These are phyloP conservation scores for Tridacna crocea DNA, from an alignment of 2,888 invertebrate species.

Conservation along the genomic window DNA sequence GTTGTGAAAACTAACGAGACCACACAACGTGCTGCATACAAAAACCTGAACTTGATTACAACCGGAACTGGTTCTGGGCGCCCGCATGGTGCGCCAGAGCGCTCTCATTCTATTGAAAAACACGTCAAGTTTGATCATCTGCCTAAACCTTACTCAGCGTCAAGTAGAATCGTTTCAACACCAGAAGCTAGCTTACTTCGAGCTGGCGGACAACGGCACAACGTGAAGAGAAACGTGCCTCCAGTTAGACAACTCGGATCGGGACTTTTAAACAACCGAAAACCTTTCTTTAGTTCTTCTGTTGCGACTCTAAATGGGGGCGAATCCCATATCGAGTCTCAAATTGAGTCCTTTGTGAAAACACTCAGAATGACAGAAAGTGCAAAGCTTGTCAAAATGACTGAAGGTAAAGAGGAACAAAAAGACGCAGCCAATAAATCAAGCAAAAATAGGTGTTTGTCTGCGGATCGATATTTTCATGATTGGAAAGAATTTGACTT, in stretches of 20 bases:
- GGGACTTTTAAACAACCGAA: neutral
- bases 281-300: neutral
- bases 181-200: neutral
- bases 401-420: slow-evolving; percentile 17
- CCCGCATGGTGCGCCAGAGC: slow-evolving; percentile 34
- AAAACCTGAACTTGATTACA: slow-evolving; percentile 40
- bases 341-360: slow-evolving; percentile 47
- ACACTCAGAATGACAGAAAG: slow-evolving; percentile 38
- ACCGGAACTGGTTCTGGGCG: slow-evolving; percentile 47
- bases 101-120: slow-evolving; percentile 40
- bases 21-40: slow-evolving; percentile 1
- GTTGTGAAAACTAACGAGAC: neutral
- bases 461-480: slow-evolving; percentile 5
- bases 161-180: neutral
- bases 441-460: slow-evolving; percentile 28
- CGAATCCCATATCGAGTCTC: slow-evolving; percentile 46
- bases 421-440: slow-evolving; percentile 38
- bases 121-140: slow-evolving; percentile 44
- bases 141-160: slow-evolving; percentile 11
- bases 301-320: slow-evolving; percentile 28
- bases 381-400: slow-evolving; percentile 21
- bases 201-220: neutral
- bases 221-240: neutral
- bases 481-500: slow-evolving; percentile 52
- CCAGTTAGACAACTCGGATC: slow-evolving; percentile 15